A percentile compares a stretch with the other conserved stretches of the same genome.
These are phyloP conservation scores for Ridgeia piscesae DNA, from an alignment of 1,140 invertebrate genomes.

Conservation along the genomic window DNA sequence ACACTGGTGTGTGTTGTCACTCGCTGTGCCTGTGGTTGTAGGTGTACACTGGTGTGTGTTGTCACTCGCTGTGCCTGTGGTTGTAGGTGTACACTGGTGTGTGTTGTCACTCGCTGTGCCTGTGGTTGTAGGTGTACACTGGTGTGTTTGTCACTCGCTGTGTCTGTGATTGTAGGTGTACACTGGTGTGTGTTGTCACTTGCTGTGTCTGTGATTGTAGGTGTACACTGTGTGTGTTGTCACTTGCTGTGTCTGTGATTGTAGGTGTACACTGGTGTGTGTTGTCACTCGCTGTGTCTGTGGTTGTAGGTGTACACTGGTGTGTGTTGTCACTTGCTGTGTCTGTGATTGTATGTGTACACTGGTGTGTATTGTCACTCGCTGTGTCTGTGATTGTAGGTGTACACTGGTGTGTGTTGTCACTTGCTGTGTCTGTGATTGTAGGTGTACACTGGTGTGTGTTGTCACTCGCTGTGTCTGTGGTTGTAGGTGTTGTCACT, in stretches of 20 bases:
- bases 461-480: background rate
- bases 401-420: no score
- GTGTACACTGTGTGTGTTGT: no score
- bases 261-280: background rate
- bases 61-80: no score
- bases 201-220: background rate
- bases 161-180: no score
- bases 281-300: background rate
- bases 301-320: background rate
- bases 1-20: background rate
- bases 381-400: background rate
- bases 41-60: no score
- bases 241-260: no score
- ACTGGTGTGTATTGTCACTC: background rate
- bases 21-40: background rate
- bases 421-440: no score
- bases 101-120: background rate
- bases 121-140: background rate
- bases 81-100: background rate
- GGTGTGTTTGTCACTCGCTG: no score
- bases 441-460: background rate
- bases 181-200: background rate
- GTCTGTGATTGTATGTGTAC: no score
- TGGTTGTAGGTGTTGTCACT: background rate
- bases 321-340: no score